A percentile compares a stretch with the other conserved stretches of the same genome.
Conservation (phyloP, 2,888 invertebrate species). For the Neoitamus cyanurus region DNA sequence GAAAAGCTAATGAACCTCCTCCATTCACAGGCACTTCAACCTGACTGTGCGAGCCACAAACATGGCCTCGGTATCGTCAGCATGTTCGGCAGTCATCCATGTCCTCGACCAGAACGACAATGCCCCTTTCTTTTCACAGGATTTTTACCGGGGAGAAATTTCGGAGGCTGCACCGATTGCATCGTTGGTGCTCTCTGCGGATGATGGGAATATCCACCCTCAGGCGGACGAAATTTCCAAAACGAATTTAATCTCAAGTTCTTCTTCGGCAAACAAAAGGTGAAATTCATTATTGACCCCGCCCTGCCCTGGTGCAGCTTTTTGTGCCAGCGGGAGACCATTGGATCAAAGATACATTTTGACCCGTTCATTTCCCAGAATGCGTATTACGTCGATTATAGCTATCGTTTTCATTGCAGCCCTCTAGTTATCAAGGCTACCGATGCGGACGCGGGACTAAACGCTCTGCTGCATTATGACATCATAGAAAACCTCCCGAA, state of each 20-base stretch:
- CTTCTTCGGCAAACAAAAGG: constrained; percentile 37
- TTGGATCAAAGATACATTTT: not conserved
- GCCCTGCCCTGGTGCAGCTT: not conserved
- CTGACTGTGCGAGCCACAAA: constrained; percentile 85
- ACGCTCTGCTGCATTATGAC: constrained; percentile 86
- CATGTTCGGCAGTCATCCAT: constrained; percentile 81
- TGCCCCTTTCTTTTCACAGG: constrained; percentile 77
- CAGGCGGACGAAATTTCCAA: constrained; percentile 15
- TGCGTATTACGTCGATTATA: not conserved
- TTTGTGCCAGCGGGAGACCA: not conserved
- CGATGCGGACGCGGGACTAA: constrained; percentile 88
- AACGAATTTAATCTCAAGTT: constrained; percentile 13
- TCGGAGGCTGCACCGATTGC: constrained; percentile 80
- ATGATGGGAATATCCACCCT: constrained; percentile 53
- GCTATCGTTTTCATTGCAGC: constrained; percentile 63
- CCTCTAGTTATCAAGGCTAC: constrained; percentile 87
- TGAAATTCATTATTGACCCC: not conserved
- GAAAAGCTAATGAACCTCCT: not conserved
- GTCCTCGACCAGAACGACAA: constrained; percentile 91
- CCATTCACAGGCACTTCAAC: constrained; percentile 73
- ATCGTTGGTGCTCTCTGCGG: constrained; percentile 77
- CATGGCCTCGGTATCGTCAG: constrained; percentile 82
- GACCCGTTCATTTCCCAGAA: not conserved
- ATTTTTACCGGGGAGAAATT: constrained; percentile 76
- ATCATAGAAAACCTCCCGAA: constrained; percentile 84